phyloP scores from a whole-genome alignment of 2,113 vertebrate genomes.

The Tetraodon nigroviridis region DNA sequence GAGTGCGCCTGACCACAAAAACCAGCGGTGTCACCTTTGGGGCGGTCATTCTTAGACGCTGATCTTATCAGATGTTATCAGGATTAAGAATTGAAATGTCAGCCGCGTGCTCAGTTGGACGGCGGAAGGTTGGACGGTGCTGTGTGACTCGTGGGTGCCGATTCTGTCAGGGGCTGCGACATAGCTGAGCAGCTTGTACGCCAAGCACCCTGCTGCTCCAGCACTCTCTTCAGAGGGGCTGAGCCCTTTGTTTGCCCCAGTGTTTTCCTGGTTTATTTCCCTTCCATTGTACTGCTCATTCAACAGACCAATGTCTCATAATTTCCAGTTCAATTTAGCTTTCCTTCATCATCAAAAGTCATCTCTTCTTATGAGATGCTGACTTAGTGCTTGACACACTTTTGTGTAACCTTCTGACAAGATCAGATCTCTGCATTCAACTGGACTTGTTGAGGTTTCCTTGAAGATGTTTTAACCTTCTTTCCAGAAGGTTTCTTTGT shows the following conservation, averaged over 20 bases:
- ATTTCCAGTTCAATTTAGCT: too few relatives aligned
- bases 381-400: too few relatives aligned
- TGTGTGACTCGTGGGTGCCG: conserved; percentile 52
- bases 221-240: conserved; percentile 40
- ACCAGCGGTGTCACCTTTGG: neutral
- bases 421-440: too few relatives aligned
- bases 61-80: conserved; percentile 67
- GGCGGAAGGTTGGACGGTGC: conserved; percentile 59
- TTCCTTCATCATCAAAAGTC: too few relatives aligned
- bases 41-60: conserved; percentile 10
- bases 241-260: conserved; percentile 39
- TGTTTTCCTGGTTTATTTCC: conserved; percentile 11
- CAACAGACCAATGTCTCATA: neutral
- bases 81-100: conserved; percentile 73
- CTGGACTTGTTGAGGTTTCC: too few relatives aligned
- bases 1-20: conserved; percentile 14
- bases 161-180: conserved; percentile 48
- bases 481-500: too few relatives aligned
- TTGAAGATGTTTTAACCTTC: too few relatives aligned
- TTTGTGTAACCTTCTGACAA: too few relatives aligned
- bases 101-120: conserved; percentile 59
- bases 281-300: conserved; percentile 12
- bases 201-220: conserved; percentile 58
- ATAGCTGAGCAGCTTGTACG: conserved; percentile 49
- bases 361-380: too few relatives aligned